Evolutionary conservation across 2,113 vertebrate genomes (phyloP), one percentile per base, ranked within the genome.

Genomic region (Typhlomys cinereus): DNA sequence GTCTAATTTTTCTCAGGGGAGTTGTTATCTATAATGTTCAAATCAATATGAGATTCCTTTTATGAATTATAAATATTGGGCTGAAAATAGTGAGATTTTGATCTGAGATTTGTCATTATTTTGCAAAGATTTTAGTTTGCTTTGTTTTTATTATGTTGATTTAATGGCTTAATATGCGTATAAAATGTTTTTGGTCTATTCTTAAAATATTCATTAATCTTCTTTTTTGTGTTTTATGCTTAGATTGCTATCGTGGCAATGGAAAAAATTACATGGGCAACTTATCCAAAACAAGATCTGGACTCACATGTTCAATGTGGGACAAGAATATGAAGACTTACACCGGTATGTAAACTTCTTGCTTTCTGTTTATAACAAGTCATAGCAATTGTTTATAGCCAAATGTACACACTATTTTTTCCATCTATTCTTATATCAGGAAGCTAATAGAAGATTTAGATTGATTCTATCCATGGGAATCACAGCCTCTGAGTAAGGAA

Each of bases 211-310:
- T 50, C 1, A n/a, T 92, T 71, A n/a, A 36, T 18, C 44, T 88
- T 61, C 85, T 84, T 89, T 76, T 93, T 85, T 92, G 29, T 66
- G 66, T 96, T 93, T 88, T 94, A 88, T 96, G 93, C 98, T 90
- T 97, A 99, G 99, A 99, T 87, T 99, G 99, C 97, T 99, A 99
- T 93, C 98, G 98, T 96, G 98, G 98, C 59, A 99, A 98, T 97
- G 99, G 99, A 70, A 98, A 98, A 94, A 98, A 96, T 91, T 99
- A 99, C 95, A 98, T 98, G 98, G 99, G 99, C 69, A 98, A 97
- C 95, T 97, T 98, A 93, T 99, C 99, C 79, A 99, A 98, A 97
- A 99, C 99, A 79, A 98, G 99, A 97, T 99, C 98, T 95, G 99
- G 99, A 71, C 97, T 99, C 64, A 98, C 98, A 18, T 99, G 99